phyloP scores from a whole-genome alignment of 2,113 vertebrate species.

The Podocnemis expansa region DNA sequence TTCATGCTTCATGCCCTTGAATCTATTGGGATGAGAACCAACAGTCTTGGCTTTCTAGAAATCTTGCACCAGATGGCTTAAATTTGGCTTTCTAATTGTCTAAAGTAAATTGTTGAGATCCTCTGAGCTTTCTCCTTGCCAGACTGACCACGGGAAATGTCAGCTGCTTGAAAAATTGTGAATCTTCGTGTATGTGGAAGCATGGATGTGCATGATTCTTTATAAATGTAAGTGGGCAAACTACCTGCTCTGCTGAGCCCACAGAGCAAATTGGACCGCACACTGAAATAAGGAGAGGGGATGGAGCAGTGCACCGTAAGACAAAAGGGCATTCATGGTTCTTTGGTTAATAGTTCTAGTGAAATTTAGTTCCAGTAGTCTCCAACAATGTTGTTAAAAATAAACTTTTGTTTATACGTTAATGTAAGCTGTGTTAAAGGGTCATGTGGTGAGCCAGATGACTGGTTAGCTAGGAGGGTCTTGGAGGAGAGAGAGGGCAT shows the following conservation, averaged over 20 bases:
- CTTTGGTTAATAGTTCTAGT: fast-evolving
- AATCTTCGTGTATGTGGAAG: background rate
- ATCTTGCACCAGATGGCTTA: background rate
- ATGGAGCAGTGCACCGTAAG: background rate
- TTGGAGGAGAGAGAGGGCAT: background rate
- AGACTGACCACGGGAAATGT: background rate
- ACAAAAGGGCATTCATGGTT: fast-evolving
- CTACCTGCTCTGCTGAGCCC: too few species aligned
- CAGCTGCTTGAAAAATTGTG: background rate
- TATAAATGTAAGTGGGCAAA: fast-evolving
- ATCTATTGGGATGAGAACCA: background rate
- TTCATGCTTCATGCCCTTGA: fast-evolving
- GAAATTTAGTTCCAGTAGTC: background rate
- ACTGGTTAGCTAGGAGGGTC: fast-evolving
- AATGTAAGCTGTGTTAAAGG: background rate
- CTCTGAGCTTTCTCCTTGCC: background rate
- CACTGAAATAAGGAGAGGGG: background rate
- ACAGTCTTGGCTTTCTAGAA: background rate
- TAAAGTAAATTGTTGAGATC: background rate
- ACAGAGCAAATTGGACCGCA: fast-evolving
- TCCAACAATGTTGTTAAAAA: background rate
- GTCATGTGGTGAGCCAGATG: too few species aligned
- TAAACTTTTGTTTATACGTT: background rate
- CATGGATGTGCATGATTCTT: fast-evolving
- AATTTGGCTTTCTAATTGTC: background rate